Conservation (phyloP, 2,797 vertebrate genomes). For the Notolepis coatsorum region DNA sequence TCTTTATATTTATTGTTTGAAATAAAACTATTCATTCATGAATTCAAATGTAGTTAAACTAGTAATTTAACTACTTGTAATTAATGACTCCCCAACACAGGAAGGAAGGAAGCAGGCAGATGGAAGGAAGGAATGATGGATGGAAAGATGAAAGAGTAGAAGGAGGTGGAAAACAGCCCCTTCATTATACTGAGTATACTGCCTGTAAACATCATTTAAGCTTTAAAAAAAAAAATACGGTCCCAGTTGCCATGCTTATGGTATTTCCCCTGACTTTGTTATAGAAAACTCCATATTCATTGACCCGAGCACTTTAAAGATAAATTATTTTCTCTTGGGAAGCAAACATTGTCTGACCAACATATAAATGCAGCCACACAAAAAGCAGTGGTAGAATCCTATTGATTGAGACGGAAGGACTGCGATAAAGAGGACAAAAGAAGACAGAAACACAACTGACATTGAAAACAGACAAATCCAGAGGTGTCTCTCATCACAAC, state of each 20-base stretch:
- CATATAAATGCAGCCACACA: neutral
- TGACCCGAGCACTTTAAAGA: neutral
- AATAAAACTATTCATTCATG: too few relatives aligned
- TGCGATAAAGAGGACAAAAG: constrained; percentile 33
- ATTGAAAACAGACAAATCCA: constrained; percentile 45
- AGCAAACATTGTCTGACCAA: neutral
- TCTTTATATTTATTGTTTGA: too few relatives aligned
- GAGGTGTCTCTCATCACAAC: constrained; percentile 49
- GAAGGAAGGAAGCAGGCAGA: neutral
- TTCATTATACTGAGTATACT: too few relatives aligned
- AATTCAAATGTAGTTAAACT: too few relatives aligned
- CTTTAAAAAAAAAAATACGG: too few relatives aligned
- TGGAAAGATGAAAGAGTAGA: neutral
- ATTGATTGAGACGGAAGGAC: constrained; percentile 30
- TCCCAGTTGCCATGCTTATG: too few relatives aligned
- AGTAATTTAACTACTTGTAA: too few relatives aligned
- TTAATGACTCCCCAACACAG: too few relatives aligned
- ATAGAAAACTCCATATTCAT: constrained; percentile 8
- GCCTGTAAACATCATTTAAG: neutral
- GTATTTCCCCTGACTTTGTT: constrained; percentile 23
- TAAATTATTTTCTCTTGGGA: neutral
- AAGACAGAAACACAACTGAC: constrained; percentile 40
- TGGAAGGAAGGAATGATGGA: neutral
- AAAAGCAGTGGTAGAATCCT: neutral
- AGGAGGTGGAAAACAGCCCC: neutral